Conservation (phyloP, 2,113 vertebrate genomes). For the Pongo pygmaeus region DNA sequence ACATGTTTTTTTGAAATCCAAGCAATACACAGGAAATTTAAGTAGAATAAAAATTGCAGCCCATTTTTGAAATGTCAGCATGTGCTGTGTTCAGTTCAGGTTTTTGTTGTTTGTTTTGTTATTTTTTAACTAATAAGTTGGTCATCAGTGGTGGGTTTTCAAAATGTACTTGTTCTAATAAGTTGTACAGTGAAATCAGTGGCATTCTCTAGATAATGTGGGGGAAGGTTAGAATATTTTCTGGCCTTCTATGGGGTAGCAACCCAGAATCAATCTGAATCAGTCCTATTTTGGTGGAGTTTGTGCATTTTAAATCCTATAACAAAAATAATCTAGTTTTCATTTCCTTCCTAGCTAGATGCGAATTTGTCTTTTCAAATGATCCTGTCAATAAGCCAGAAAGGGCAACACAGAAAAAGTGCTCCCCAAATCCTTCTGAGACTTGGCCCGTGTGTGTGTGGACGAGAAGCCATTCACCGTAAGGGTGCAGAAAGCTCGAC, state of each 20-base stretch:
- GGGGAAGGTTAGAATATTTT: background rate
- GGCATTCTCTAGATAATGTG: background rate
- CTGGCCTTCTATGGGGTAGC: background rate
- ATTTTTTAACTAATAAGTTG: background rate
- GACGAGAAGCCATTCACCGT: background rate
- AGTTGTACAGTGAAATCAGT: slow-evolving; percentile 33
- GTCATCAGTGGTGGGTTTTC: slow-evolving; percentile 59
- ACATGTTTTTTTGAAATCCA: slow-evolving; percentile 48
- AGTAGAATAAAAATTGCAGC: slow-evolving; percentile 63
- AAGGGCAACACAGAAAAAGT: slow-evolving; percentile 26
- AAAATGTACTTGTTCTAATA: background rate
- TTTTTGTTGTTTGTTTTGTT: background rate
- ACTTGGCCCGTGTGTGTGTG: background rate
- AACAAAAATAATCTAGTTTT: background rate
- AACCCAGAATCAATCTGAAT: background rate
- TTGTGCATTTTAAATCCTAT: background rate
- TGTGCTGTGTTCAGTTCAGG: background rate
- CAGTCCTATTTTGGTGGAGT: background rate
- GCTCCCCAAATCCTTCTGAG: background rate
- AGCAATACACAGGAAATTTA: slow-evolving; percentile 68
- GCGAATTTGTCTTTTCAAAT: background rate
- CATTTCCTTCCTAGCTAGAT: background rate
- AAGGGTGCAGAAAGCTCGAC: background rate
- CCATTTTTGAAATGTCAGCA: slow-evolving; percentile 45
- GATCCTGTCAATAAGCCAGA: background rate